A percentile compares a stretch with the other conserved stretches of the same genome.
phyloP scores from a whole-genome alignment of 2,888 invertebrate species.

The Drosophila mayaguana region DNA sequence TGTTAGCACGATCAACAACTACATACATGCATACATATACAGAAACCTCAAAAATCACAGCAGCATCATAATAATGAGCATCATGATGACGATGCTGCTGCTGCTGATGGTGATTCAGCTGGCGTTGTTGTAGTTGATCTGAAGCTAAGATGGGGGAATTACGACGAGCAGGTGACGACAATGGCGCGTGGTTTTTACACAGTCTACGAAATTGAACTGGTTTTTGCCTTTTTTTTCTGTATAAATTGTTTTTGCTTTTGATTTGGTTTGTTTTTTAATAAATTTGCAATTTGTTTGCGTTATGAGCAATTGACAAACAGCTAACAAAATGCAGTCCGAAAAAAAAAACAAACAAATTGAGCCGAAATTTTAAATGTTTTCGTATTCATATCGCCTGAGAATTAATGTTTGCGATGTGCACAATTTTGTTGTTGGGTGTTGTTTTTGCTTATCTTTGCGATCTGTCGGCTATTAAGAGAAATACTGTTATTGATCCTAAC shows the following conservation, averaged over 20 bases:
- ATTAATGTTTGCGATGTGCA: conserved; percentile 15
- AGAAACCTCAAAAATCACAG: conserved; percentile 14
- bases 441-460: conserved; percentile 11
- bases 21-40: not conserved
- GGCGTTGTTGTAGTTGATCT: conserved; percentile 13
- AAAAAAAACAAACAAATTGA: conserved; percentile 6
- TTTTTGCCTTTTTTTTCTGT: conserved; percentile 23
- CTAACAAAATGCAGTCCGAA: conserved; percentile 7
- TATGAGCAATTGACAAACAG: conserved; percentile 25
- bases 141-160: conserved; percentile 45
- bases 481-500: conserved; percentile 47
- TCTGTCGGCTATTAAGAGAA: conserved; percentile 8
- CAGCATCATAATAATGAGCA: conserved; percentile 10
- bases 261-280: conserved; percentile 5
- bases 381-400: conserved; percentile 4
- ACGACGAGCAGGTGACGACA: conserved; percentile 52
- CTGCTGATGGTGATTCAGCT: conserved; percentile 25
- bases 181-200: conserved; percentile 58
- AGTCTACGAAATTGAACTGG: conserved; percentile 46
- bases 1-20: conserved; percentile 10
- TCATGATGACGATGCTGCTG: conserved; percentile 9
- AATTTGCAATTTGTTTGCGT: conserved; percentile 42
- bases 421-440: conserved; percentile 6
- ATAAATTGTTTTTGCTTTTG: not conserved
- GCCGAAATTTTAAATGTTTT: not conserved